Evolutionary conservation across 2,113 vertebrate species (phyloP).

Genomic region (Pedetes capensis): DNA sequence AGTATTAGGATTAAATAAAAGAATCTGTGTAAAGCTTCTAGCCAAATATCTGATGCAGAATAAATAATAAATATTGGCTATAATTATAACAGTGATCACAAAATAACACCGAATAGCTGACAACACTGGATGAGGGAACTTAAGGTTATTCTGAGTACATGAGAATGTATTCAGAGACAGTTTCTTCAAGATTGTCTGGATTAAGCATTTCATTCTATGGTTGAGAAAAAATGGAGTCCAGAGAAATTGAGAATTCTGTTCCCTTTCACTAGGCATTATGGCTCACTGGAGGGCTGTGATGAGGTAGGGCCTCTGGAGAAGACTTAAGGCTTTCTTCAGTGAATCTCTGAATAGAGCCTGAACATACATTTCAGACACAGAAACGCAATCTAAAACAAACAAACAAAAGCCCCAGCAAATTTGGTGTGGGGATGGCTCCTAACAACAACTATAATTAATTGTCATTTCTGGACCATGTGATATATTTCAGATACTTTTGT

Average conservation of each 20-base stretch:
- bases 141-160: not conserved
- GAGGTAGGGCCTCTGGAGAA: not conserved
- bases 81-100: constrained; percentile 4
- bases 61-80: not conserved
- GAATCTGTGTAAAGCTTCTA: not conserved
- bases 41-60: not conserved
- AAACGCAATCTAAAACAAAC: not conserved
- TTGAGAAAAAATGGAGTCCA: not conserved
- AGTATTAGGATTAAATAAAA: constrained; percentile 10
- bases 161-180: not conserved
- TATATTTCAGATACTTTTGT: not conserved
- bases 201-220: not conserved
- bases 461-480: not conserved
- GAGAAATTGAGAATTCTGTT: not conserved
- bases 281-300: not conserved
- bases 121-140: not conserved
- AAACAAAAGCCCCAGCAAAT: no score
- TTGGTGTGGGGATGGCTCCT: no score
- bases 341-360: not conserved
- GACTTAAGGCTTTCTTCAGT: not conserved
- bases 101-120: not conserved
- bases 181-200: not conserved
- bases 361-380: not conserved
- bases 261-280: not conserved
- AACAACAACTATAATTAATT: no score